Evolutionary conservation across 2,113 vertebrate species (phyloP).

Genomic region (Cyphomyrus discorhynchus): DNA sequence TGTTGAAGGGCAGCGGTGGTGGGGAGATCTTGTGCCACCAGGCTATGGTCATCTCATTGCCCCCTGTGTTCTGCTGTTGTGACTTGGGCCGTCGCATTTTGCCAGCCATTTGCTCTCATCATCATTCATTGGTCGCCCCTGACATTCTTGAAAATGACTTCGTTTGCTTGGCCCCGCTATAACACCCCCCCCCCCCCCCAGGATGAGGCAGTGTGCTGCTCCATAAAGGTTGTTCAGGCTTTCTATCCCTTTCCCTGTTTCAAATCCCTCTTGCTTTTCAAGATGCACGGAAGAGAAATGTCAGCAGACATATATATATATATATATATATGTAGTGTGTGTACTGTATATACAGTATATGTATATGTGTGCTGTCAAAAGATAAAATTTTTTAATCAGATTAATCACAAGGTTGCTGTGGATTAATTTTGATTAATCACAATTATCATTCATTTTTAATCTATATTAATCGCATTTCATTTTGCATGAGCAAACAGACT

Average conservation of each 20-base stretch:
- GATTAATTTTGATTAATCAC: too few species aligned
- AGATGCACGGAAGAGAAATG: conserved; percentile 33
- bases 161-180: conserved; percentile 35
- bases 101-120: conserved; percentile 25
- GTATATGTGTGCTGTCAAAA: too few species aligned
- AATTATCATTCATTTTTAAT: too few species aligned
- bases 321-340: too few species aligned
- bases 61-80: neutral
- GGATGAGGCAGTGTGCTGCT: neutral
- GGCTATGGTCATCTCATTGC: neutral
- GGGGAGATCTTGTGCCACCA: neutral
- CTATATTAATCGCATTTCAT: too few species aligned
- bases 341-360: too few species aligned
- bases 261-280: conserved; percentile 24
- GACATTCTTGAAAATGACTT: conserved; percentile 35
- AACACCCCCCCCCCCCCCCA: neutral
- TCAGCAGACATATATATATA: conserved; percentile 12
- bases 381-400: too few species aligned
- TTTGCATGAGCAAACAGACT: too few species aligned
- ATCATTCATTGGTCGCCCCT: conserved; percentile 30
- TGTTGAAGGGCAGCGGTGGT: neutral
- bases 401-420: too few species aligned
- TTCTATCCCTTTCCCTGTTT: neutral
- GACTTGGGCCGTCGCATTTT: conserved; percentile 24
- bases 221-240: conserved; percentile 3